Conservation (phyloP, 2,797 vertebrate species). For the Micrastur ruficollis region DNA sequence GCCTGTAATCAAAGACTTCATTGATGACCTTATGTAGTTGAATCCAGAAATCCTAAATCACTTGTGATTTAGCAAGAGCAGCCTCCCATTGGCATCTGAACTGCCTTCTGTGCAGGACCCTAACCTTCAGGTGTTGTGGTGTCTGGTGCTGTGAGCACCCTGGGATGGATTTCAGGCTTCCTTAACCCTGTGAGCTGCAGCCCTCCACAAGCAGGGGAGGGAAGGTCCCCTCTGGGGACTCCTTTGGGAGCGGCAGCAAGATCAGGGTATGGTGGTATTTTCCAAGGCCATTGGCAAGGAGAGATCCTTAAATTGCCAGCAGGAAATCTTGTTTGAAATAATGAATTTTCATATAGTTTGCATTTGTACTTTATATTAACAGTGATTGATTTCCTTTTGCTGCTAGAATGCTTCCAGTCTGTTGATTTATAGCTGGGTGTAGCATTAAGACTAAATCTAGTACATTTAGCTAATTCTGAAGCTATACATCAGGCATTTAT, state of each 20-base stretch:
- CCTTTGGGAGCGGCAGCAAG: not conserved
- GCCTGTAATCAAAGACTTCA: not conserved
- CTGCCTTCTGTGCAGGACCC: not conserved
- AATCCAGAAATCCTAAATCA: not conserved
- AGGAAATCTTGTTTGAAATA: not conserved
- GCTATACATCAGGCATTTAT: not conserved
- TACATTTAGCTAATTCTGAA: not conserved
- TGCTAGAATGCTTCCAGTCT: not conserved
- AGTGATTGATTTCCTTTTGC: not conserved
- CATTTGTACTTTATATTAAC: not conserved
- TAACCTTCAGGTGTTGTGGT: not conserved
- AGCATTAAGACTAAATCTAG: not conserved
- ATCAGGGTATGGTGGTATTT: not conserved
- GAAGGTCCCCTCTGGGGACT: not conserved
- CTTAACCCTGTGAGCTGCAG: not conserved
- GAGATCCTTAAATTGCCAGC: not conserved
- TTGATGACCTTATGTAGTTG: not conserved
- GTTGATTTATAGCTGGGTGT: not conserved
- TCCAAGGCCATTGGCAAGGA: not conserved
- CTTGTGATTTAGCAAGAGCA: not conserved
- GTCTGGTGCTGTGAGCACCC: not conserved
- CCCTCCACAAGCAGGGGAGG: not conserved
- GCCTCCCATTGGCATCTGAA: not conserved
- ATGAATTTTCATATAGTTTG: not conserved
- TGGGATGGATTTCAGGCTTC: not conserved